A percentile compares a stretch with the other conserved stretches of the same genome.
Evolutionary conservation across 2,888 invertebrate species (phyloP).

Genomic region (Julus scandinavius): DNA sequence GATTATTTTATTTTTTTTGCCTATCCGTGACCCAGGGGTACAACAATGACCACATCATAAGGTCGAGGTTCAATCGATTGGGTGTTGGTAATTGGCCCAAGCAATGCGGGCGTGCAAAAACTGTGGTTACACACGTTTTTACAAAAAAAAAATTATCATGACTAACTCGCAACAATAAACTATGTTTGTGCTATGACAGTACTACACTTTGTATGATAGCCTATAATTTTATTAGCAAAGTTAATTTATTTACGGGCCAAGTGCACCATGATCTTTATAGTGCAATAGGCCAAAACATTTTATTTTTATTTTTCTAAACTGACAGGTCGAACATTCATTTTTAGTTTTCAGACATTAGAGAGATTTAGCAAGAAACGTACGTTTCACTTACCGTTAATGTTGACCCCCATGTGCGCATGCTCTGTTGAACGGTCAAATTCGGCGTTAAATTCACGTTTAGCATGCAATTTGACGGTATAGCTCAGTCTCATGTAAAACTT

Average conservation of each 20-base stretch:
- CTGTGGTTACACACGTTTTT: background rate
- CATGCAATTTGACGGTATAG: no score
- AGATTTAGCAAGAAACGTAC: no score
- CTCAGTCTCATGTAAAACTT: no score
- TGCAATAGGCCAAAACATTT: background rate
- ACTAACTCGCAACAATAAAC: background rate
- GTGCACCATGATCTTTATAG: background rate
- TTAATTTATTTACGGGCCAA: background rate
- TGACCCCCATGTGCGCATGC: no score
- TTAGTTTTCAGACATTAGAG: no score
- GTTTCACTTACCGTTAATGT: no score
- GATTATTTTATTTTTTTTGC: background rate
- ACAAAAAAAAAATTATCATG: background rate
- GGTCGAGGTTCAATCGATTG: conserved; percentile 12
- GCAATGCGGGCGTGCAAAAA: background rate
- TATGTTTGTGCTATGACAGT: background rate
- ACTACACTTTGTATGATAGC: background rate
- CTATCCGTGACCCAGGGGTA: background rate
- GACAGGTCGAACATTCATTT: no score
- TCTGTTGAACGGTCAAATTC: no score
- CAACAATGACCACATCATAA: background rate
- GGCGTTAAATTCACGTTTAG: no score
- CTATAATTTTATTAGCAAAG: background rate
- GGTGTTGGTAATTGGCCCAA: conserved; percentile 1
- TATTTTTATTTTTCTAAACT: no score